Percentiles rank a stretch among this genome's conserved stretches.
phyloP scores from a whole-genome alignment of 2,797 vertebrate genomes.

The Galago senegalensis region DNA sequence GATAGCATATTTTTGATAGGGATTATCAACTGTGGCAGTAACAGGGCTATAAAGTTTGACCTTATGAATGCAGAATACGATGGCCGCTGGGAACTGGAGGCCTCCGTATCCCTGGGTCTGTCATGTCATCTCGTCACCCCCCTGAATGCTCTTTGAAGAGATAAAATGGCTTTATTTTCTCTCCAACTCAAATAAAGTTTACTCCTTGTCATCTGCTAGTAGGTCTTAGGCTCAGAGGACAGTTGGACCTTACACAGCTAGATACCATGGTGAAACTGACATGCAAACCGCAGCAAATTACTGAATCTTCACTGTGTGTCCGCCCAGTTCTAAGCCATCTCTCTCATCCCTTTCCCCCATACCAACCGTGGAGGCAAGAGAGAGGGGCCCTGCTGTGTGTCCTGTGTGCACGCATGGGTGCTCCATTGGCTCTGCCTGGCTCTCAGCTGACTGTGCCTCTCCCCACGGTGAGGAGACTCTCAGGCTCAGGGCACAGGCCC shows the following conservation, averaged over 20 bases:
- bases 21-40: conserved; percentile 74
- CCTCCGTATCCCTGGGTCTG: conserved; percentile 61
- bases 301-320: not conserved
- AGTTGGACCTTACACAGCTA: conserved; percentile 36
- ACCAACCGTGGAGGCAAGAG: not conserved
- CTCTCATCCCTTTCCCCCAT: too few relatives aligned
- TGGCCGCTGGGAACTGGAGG: conserved; percentile 71
- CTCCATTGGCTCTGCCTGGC: too few relatives aligned
- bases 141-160: conserved; percentile 66
- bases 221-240: conserved; percentile 46
- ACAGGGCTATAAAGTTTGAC: conserved; percentile 89
- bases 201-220: conserved; percentile 70
- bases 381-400: not conserved
- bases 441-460: not conserved
- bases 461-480: fast-evolving
- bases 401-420: fast-evolving
- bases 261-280: not conserved
- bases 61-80: conserved; percentile 87
- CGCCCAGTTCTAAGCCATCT: not conserved
- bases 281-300: not conserved
- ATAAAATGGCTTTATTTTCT: conserved; percentile 80
- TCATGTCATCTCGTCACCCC: not conserved
- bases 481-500: too few relatives aligned
- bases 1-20: conserved; percentile 69
- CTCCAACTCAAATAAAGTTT: conserved; percentile 84